Conservation (phyloP, 2,888 invertebrate genomes). For the Galerucella pusilla region DNA sequence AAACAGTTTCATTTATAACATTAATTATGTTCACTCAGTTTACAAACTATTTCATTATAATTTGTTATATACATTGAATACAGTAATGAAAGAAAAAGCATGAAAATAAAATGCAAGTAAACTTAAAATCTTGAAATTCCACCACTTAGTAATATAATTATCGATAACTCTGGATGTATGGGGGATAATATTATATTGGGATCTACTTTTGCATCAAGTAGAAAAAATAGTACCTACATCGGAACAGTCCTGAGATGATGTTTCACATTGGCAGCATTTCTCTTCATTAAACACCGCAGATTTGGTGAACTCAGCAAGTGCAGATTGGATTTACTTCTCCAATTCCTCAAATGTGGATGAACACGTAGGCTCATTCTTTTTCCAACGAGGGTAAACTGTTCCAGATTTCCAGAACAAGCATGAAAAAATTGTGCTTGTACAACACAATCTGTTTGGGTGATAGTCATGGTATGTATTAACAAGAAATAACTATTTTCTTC, state of each 20-base stretch:
- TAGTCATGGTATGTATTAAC: constrained; percentile 65
- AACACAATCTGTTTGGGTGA: constrained; percentile 63
- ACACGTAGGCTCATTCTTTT: constrained; percentile 56
- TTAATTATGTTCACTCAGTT: too few species aligned
- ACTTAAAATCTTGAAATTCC: too few species aligned
- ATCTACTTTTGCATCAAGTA: not conserved
- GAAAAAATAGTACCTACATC: constrained; percentile 57
- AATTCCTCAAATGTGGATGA: constrained; percentile 53
- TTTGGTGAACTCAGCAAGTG: constrained; percentile 53
- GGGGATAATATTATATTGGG: not conserved
- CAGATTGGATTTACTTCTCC: constrained; percentile 53
- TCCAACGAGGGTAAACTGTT: constrained; percentile 55
- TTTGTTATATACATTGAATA: too few species aligned
- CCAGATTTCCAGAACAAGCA: constrained; percentile 53
- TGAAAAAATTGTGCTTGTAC: constrained; percentile 65
- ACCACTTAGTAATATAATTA: too few species aligned
- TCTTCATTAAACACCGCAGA: constrained; percentile 59
- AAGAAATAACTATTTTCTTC: constrained; percentile 50
- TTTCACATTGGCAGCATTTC: constrained; percentile 57
- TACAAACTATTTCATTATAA: too few species aligned
- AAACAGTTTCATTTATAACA: too few species aligned
- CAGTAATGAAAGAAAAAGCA: too few species aligned
- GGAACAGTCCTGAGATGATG: constrained; percentile 62
- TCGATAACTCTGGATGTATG: too few species aligned
- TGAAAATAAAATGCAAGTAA: too few species aligned